Evolutionary conservation across 2,797 vertebrate species (phyloP), one percentile per base, ranked within the genome.

Genomic region (Fistularia tabacaria): DNA sequence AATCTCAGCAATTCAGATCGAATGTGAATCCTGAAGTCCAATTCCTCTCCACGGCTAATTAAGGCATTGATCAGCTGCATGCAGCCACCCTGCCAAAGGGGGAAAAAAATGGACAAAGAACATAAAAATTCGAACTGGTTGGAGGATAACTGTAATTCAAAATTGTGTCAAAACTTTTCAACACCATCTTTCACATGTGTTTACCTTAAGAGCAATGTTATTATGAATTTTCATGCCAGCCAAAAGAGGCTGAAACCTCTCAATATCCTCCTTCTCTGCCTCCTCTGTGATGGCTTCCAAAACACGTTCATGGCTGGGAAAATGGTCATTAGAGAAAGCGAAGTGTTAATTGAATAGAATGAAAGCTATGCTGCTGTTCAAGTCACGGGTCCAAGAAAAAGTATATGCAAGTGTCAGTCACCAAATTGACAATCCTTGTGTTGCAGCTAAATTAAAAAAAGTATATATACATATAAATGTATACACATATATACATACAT

Each of bases 21-120:
- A 72, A 97, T 92, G 72, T 97, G 95, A 79, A 97, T 90, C 83
- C 94, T 91, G 77, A 95, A 96, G 81, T 97, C 95, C 74, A 96
- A 86, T 66, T 97, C 95, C 57, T 95, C 94, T 44, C 88, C 93
- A 41, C 92, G 90, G 64, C 88, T 94, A 85, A 97, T 94, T 59
- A 97, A 87, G 57, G 93, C 94, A 13, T 97, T 97, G 82, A 97
- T 94, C 46, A 97, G 82, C 69, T 93, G 93, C 83, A 97, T 93
- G 66, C 95, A 97, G 58, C 82, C 89, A 36, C 76, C 85, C 91
- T 93, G 69, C 0, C 42, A 72, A 60, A 69, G 39, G 8, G 39
- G 10, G 8, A 40, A 40, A 40, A 40, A 40, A 8, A 40, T 3
- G 7, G 3, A 8, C 10, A 6, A 8, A 40, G n/a, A 52, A 43